phyloP scores from a whole-genome alignment of 1,140 invertebrate species.

The Drosophila sturtevanti region DNA sequence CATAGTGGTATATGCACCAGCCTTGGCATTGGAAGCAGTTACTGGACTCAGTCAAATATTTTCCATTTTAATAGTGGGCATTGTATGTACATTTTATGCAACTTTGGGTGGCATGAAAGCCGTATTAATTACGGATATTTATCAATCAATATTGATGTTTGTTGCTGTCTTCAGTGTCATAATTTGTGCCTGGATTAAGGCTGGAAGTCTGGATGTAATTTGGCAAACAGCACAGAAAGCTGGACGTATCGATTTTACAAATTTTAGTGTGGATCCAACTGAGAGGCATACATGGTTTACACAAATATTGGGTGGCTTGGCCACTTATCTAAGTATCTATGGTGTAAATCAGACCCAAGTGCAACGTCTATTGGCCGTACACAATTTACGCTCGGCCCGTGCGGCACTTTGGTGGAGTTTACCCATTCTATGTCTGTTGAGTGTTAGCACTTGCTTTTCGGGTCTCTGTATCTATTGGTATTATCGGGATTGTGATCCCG shows the following conservation, averaged over 20 bases:
- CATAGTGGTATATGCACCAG: conserved; percentile 95
- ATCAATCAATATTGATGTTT: conserved; percentile 92
- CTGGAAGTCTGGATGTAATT: conserved; percentile 86
- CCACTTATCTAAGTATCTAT: conserved; percentile 90
- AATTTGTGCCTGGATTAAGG: conserved; percentile 86
- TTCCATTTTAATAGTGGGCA: conserved; percentile 90
- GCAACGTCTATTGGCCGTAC: conserved; percentile 91
- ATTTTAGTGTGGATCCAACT: conserved; percentile 88
- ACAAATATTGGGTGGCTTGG: conserved; percentile 88
- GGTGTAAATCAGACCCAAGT: conserved; percentile 94
- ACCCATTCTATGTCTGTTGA: conserved; percentile 88
- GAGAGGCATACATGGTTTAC: conserved; percentile 90
- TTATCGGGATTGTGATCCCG: conserved; percentile 90
- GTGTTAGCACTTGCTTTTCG: conserved; percentile 88
- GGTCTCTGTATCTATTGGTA: conserved; percentile 91
- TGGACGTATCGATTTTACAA: conserved; percentile 85
- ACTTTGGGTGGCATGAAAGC: conserved; percentile 95
- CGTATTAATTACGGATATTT: conserved; percentile 93
- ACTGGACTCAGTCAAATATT: conserved; percentile 89
- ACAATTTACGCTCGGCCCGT: conserved; percentile 87
- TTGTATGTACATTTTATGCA: conserved; percentile 93
- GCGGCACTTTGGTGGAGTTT: conserved; percentile 87
- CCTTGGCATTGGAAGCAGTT: conserved; percentile 93
- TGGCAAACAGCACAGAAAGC: conserved; percentile 87
- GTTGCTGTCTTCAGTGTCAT: conserved; percentile 89